Percentiles rank a stretch among this genome's conserved stretches.
These are phyloP conservation scores for Scaptomyza hsui DNA, from an alignment of 1,140 invertebrate genomes.

Conservation along the genomic window DNA sequence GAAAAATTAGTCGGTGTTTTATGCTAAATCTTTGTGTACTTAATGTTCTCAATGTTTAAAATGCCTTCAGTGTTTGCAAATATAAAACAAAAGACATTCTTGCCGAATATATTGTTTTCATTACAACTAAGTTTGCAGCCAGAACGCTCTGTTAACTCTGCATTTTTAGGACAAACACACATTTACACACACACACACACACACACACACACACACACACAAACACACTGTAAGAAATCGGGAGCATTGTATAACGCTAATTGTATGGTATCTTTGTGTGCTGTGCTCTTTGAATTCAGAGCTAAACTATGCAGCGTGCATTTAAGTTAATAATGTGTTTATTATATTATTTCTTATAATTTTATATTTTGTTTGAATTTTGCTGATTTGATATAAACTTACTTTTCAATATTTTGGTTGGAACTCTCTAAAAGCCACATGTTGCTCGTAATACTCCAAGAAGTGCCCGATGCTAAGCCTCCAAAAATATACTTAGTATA, in stretches of 20 bases:
- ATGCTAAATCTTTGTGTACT: conserved; percentile 79
- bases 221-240: conserved; percentile 5
- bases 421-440: conserved; percentile 50
- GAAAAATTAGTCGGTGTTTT: conserved; percentile 76
- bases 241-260: conserved; percentile 51
- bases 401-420: conserved; percentile 61
- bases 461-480: conserved; percentile 22
- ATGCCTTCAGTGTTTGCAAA: conserved; percentile 80
- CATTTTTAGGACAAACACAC: conserved; percentile 42
- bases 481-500: conserved; percentile 24
- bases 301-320: conserved; percentile 63
- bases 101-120: conserved; percentile 63
- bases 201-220: conserved; percentile 27
- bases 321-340: conserved; percentile 58
- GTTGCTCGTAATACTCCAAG: conserved; percentile 40
- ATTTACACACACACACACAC: conserved; percentile 31
- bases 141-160: conserved; percentile 41
- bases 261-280: conserved; percentile 69
- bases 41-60: conserved; percentile 80
- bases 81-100: conserved; percentile 62
- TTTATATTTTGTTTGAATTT: conserved; percentile 59
- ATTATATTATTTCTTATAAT: conserved; percentile 34
- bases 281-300: conserved; percentile 55
- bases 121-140: conserved; percentile 57
- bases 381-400: conserved; percentile 46